These are phyloP conservation scores for Peromyscus nudipes DNA, from an alignment of 2,797 vertebrate genomes.

Conservation along the genomic window DNA sequence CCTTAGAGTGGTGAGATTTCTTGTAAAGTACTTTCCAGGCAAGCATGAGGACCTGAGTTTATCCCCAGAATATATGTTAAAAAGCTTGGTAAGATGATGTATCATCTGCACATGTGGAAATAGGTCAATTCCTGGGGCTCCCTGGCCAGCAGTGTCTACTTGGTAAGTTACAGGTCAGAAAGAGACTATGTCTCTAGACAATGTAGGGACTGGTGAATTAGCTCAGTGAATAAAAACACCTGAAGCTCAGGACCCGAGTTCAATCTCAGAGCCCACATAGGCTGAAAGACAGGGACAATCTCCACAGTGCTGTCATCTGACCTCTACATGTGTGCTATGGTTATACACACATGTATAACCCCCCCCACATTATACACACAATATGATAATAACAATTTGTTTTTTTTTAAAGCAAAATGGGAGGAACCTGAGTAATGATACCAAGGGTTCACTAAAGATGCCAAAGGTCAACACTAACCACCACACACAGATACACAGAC, in stretches of 20 bases:
- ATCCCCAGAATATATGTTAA: neutral
- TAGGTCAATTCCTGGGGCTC: too few species aligned
- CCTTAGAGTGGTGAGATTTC: neutral
- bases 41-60: neutral
- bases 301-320: neutral
- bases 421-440: neutral
- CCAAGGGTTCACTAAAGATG: neutral
- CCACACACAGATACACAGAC: neutral
- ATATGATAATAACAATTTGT: neutral
- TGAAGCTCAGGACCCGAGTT: neutral
- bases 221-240: neutral
- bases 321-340: too few species aligned
- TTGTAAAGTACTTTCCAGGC: neutral
- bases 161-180: neutral
- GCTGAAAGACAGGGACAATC: neutral
- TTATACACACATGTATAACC: too few species aligned
- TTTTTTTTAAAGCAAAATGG: neutral
- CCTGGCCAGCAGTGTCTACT: neutral
- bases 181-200: neutral
- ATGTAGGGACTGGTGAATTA: neutral
- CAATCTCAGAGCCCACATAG: neutral
- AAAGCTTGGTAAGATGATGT: neutral
- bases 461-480: neutral
- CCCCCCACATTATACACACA: neutral
- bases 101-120: neutral